Base-by-base conservation (phyloP, 2,888 invertebrate species). In the Eucera pruinosa region DNA sequence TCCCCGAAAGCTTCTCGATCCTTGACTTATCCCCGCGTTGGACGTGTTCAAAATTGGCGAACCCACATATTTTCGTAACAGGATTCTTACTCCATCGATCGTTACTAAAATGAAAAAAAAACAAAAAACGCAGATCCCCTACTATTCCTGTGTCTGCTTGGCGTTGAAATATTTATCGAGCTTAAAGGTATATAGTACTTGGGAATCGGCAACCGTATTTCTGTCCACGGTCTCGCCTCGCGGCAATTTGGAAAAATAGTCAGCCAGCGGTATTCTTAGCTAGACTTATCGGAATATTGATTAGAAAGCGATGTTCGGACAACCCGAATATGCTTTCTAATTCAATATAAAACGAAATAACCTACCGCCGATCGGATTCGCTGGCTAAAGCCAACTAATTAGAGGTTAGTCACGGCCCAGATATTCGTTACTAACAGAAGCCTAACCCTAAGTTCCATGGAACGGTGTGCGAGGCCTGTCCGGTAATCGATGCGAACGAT, bases 401-500 rank as follows among this genome's bases (percentile, higher is more conserved):
- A n/a, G n/a, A n/a, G n/a, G n/a, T 13, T 11, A 15, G 23, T 20
- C 20, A 36, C 30, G 43, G 30, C 43, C 58, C 30, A 27, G 43
- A 58, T 58, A 33, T 18, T 13, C 13, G 7, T 18, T 2, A 3
- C 13, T 43, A 2, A 13, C 13, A 11, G 43, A 30, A 13, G 13
- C 23, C 3, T 18, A 41, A n/a, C 41, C 5, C 43, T 18, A 30
- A n/a, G 25, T 41, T 11, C 57, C n/a, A 25, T 15, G 13, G 60
- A n/a, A 41, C 60, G n/a, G n/a, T n/a, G n/a, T n/a, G n/a, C n/a
- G n/a, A 48, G n/a, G n/a, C 55, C 30, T 33, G 3, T 48, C 60
- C 23, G 25, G n/a, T 27, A 48, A 73, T 73, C 60, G 72, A 73
- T 61, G 33, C 50, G n/a, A 20, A 5, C 30, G 58, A 75, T 72